These are phyloP conservation scores for Borostomias antarcticus DNA, from an alignment of 2,797 vertebrate species.

Conservation along the genomic window DNA sequence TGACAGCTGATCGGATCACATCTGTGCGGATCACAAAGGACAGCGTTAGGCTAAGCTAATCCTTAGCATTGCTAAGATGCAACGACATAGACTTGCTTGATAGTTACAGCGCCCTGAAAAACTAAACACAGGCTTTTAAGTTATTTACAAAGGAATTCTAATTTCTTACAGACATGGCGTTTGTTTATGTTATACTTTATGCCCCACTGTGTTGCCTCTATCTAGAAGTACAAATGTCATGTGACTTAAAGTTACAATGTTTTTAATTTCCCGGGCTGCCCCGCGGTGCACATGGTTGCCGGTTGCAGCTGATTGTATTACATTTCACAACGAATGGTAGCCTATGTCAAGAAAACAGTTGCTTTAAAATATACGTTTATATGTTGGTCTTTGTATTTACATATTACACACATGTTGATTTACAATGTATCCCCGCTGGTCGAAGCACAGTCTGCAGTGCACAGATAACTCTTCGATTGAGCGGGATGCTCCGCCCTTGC, in stretches of 20 bases:
- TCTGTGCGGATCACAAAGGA: neutral
- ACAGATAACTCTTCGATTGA: neutral
- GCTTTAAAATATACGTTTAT: neutral
- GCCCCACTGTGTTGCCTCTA: neutral
- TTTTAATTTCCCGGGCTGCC: neutral
- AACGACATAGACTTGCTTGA: neutral
- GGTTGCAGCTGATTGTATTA: neutral
- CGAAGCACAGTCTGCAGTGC: no score
- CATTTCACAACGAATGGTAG: neutral
- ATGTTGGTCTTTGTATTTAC: neutral
- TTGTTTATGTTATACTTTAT: neutral
- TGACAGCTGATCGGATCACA: neutral
- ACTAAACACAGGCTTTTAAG: neutral
- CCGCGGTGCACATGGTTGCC: neutral
- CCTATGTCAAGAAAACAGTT: neutral
- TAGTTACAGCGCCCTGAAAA: neutral
- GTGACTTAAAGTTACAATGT: neutral
- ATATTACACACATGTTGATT: neutral
- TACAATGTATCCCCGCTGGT: no score
- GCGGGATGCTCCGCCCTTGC: neutral
- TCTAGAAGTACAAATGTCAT: neutral
- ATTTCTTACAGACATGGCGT: neutral
- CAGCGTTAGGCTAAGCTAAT: no score
- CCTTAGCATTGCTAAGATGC: neutral
- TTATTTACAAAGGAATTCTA: neutral